Percentiles rank a stretch among this genome's conserved stretches.
These are phyloP conservation scores for Paramisgurnus dabryanus DNA, from an alignment of 2,113 vertebrate genomes.

Conservation along the genomic window DNA sequence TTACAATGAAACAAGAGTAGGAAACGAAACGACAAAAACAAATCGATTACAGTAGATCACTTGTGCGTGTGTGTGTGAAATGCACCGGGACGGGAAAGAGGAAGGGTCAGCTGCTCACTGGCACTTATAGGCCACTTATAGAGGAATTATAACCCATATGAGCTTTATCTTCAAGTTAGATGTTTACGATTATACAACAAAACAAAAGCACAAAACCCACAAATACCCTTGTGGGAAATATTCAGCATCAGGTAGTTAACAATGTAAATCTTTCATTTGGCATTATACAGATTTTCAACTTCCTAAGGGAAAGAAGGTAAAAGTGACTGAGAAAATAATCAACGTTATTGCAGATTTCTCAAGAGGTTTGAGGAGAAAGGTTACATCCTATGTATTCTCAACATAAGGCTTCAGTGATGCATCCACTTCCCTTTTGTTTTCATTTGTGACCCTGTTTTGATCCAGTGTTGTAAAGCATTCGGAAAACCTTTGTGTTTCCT, in stretches of 20 bases:
- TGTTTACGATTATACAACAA: constrained; percentile 1
- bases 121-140: not conserved
- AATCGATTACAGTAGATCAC: not conserved
- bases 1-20: not conserved
- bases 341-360: constrained; percentile 18
- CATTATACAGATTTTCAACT: constrained; percentile 8
- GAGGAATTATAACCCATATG: not conserved
- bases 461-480: constrained; percentile 40
- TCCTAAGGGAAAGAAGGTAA: constrained; percentile 6
- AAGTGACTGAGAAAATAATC: not conserved
- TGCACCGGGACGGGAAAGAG: not conserved
- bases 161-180: constrained; percentile 1
- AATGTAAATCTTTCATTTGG: constrained; percentile 2
- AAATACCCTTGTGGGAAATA: constrained; percentile 9
- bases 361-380: constrained; percentile 28
- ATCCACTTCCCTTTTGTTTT: constrained; percentile 18
- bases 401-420: constrained; percentile 49
- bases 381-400: not conserved
- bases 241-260: constrained; percentile 33
- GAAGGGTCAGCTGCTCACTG: not conserved
- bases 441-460: constrained; percentile 45
- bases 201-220: constrained; percentile 6
- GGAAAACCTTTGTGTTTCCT: constrained; percentile 35
- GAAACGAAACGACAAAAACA: not conserved
- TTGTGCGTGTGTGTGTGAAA: not conserved